Conservation (phyloP, 2,888 invertebrate genomes). For the Camponotus fellah region DNA sequence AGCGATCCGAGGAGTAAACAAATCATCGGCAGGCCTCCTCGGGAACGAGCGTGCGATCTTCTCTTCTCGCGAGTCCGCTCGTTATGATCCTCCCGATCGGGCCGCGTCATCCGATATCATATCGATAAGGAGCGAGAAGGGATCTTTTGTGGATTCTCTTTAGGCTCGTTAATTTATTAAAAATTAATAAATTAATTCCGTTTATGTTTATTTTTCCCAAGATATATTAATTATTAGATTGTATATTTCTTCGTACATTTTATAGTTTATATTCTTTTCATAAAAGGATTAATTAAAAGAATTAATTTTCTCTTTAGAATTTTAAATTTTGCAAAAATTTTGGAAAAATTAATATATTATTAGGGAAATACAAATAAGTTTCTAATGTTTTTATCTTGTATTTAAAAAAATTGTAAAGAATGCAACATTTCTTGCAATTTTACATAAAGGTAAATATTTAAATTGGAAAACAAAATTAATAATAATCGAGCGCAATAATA, state of each 20-base stretch:
- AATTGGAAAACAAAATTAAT: not conserved
- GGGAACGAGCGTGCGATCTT: constrained; percentile 59
- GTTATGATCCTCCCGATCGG: constrained; percentile 74
- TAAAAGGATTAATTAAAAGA: too few relatives aligned
- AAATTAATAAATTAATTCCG: not conserved
- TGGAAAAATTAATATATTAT: not conserved
- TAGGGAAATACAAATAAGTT: not conserved
- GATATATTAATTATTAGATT: not conserved
- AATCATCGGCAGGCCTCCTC: constrained; percentile 78
- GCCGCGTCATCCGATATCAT: constrained; percentile 74
- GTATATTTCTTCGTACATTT: not conserved
- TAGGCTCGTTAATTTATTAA: not conserved
- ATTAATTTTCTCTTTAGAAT: too few relatives aligned
- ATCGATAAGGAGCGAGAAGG: constrained; percentile 54
- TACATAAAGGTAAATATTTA: not conserved
- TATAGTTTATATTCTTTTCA: not conserved
- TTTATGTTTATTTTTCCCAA: not conserved
- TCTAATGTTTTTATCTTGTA: not conserved
- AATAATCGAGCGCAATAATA: not conserved
- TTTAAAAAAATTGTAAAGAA: not conserved
- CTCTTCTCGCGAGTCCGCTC: constrained; percentile 63
- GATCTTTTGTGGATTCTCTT: not conserved
- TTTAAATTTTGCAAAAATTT: too few relatives aligned
- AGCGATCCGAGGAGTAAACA: constrained; percentile 83
- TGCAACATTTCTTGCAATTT: not conserved